Base-by-base conservation (phyloP, 2,113 vertebrate species). In the Festucalex cinctus region DNA sequence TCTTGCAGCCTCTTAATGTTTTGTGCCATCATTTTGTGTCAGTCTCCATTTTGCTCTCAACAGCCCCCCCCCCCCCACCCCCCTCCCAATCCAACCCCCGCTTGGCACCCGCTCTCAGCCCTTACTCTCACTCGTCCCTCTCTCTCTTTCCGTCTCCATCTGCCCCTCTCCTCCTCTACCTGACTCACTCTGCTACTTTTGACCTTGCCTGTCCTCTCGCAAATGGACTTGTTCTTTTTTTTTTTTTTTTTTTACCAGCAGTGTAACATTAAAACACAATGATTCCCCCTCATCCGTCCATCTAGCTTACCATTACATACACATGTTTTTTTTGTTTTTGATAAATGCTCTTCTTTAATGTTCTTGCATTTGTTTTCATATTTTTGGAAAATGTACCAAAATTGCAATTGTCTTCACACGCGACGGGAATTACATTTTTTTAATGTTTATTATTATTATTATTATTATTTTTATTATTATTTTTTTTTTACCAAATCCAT, bases 21-120 rank as follows among this genome's bases (percentile, higher is more conserved):
- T 82, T 49, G 26, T 75, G 51, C 75, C 83, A 81, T 88, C 76
- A 81, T 74, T 84, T 79, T 78, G 69, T 83, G 82, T 85, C 84
- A 81, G 75, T 77, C 74, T 78, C 63, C 74, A 74, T 86, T 84
- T 60, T 59, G 73, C 79, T 81, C 67, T 83, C 48, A 48, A 66
- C 74, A 61, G 9, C 48, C 74, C 71, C 68, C 73, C n/a, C n/a
- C n/a, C n/a, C n/a, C n/a, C n/a, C n/a, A n/a, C n/a, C n/a, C n/a
- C n/a, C n/a, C n/a, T n/a, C n/a, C n/a, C n/a, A n/a, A n/a, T n/a
- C n/a, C n/a, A n/a, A n/a, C n/a, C n/a, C 73, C 70, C 35, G 64
- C 67, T 75, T 82, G 82, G 77, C 82, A 77, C 68, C n/a, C 46
- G 48, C 69, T 80, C 67, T 44, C 73, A 67, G 6, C 62, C 64